Base-by-base conservation (phyloP, 2,113 vertebrate genomes). In the Passer montanus region DNA sequence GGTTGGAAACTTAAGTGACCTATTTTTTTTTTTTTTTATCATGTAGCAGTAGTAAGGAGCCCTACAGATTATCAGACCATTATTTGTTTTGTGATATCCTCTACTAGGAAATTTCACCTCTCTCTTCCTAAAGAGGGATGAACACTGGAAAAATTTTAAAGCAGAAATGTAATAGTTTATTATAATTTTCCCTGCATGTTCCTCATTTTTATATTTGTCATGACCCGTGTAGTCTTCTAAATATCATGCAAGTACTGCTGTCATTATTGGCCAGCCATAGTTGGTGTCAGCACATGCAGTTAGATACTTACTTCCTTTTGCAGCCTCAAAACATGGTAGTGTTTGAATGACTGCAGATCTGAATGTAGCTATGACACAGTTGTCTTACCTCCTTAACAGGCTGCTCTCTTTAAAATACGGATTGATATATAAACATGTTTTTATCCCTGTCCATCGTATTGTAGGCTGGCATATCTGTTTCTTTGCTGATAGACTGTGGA, bases 1-100 rank as follows among this genome's bases (percentile, higher is more conserved):
- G 28, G 1, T 33, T 0, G 0, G 41, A 85, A 89, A 68, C 70
- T 20, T 28, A n/a, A 41, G 11, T 60, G 22, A 52, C 22, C 20
- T 66, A 33, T 1, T 17, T 68, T 56, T 47, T 43, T 31, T 41
- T 31, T 19, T 24, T 59, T 59, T 18, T 60, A 19, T 37, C 26
- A 15, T 49, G 37, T 83, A 56, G 18, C 13, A 27, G 17, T 26
- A 49, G 17, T 63, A 63, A 75, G 30, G 41, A 73, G 6, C 7
- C 1, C 21, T 79, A 6, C 5, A 31, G 41, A 70, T 75, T 72
- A 75, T 60, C 7, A 11, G 21, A 18, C 9, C 10, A 4, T 23
- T 84, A 50, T 73, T 69, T 80, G 27, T 74, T 89, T 80, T 11
- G 28, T 75, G 39, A 30, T 90, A 19, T 16, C 21, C 14, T 60